Base-by-base conservation (phyloP, 1,140 invertebrate genomes). In the Drosophila kurseongensis region DNA sequence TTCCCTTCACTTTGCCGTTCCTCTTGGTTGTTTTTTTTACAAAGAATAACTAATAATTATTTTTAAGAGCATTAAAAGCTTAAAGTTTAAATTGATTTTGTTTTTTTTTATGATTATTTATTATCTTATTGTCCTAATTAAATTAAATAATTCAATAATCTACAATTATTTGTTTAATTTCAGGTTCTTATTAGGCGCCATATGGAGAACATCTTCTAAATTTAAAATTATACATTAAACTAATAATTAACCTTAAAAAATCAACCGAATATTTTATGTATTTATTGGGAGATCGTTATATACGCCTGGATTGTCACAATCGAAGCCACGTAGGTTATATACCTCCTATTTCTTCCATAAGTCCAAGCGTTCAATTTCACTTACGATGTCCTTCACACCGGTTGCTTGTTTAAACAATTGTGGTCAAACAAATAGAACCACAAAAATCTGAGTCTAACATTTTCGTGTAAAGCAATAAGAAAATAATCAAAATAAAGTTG, bases 301-400 rank as follows among this genome's bases (percentile, higher is more conserved):
- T 45, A 13, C 35, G 12, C 57, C 23, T 13, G 18, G 35, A 13
- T 60, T 74, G 58, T 56, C 40, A 27, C 52, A 51, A 58, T 40
- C 52, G 35, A 52, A 66, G 5, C 14, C 45, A 45, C 44, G 45
- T 52, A 59, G 54, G 58, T 75, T 66, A 44, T 45, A 59, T 66
- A 29, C 60, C 72, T 47, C 14, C 14, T 38, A 42, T 27, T 35
- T 48, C 32, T n/a, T 14, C 6, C 52, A 57, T 76, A 71, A 61
- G 67, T 73, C 62, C 79, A 63, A 56, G 78, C 75, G 68, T 88
- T 86, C 75, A 76, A 82, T 86, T 69, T 79, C 78, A 76, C 75
- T 88, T 61, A 72, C 68, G 54, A 59, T 88, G 83, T 86, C 83
- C 83, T 86, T 86, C 83, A 88, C 79, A 88, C 66, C 63, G 77